phyloP scores from a whole-genome alignment of 2,113 vertebrate genomes.

The Kryptolebias marmoratus region DNA sequence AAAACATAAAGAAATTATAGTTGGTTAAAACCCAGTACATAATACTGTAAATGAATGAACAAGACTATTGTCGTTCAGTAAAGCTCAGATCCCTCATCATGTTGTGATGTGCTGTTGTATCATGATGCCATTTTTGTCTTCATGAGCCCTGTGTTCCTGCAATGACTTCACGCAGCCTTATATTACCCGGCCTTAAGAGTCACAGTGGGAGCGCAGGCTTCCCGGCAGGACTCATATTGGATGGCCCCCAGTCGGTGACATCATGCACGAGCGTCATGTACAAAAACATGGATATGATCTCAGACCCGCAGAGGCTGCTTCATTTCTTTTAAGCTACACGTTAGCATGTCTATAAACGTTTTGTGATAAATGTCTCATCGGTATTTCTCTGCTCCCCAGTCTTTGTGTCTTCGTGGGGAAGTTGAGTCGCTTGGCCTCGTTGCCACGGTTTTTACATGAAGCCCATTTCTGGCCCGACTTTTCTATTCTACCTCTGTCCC shows the following conservation, averaged over 20 bases:
- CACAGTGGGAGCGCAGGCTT: constrained; percentile 58
- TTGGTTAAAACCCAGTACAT: no score
- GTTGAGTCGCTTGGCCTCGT: no score
- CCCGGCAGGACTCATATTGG: constrained; percentile 66
- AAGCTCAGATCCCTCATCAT: constrained; percentile 12
- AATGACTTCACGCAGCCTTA: constrained; percentile 69
- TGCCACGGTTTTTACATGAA: no score
- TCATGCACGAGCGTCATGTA: constrained; percentile 53
- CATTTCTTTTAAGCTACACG: constrained; percentile 8
- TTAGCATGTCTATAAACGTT: constrained; percentile 15
- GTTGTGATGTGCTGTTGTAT: background rate
- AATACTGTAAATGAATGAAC: background rate
- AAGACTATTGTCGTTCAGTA: constrained; percentile 3
- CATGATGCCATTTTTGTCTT: constrained; percentile 13
- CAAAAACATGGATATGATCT: constrained; percentile 46
- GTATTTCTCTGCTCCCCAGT: background rate
- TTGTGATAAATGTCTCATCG: background rate
- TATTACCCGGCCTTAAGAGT: constrained; percentile 65
- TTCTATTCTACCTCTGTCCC: no score
- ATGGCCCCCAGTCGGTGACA: constrained; percentile 64
- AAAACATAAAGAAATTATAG: no score
- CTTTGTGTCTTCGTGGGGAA: no score
- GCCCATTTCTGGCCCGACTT: no score
- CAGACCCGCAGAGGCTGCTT: constrained; percentile 10
- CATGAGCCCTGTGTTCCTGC: constrained; percentile 12